These are phyloP conservation scores for Brachionus koreanus DNA, from an alignment of 1,140 invertebrate species.

Conservation along the genomic window DNA sequence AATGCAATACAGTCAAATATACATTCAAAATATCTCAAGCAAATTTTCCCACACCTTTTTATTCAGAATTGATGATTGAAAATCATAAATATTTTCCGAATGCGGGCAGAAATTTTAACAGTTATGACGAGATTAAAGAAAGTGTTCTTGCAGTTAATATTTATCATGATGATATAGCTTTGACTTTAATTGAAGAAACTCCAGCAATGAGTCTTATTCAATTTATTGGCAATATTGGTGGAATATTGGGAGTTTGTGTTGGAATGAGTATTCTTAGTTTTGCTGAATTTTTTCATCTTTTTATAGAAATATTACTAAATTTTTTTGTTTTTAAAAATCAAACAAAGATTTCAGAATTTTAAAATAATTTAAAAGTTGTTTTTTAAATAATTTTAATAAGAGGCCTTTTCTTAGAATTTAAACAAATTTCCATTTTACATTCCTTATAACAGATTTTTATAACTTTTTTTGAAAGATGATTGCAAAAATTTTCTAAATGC, in stretches of 20 bases:
- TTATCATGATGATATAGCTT: conserved; percentile 22
- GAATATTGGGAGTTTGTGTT: conserved; percentile 31
- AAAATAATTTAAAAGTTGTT: no score
- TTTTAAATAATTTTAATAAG: no score
- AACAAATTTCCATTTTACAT: no score
- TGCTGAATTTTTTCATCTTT: background rate
- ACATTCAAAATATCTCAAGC: background rate
- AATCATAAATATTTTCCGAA: background rate
- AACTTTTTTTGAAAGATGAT: no score
- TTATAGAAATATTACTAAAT: background rate
- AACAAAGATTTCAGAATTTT: no score
- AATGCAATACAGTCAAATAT: background rate
- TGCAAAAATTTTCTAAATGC: no score
- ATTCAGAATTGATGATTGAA: background rate
- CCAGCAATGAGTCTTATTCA: background rate
- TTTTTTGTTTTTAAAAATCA: background rate
- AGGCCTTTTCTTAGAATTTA: no score
- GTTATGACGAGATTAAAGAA: background rate
- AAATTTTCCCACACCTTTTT: conserved; percentile 7
- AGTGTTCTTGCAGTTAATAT: conserved; percentile 4
- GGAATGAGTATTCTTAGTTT: conserved; percentile 29
- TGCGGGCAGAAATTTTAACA: background rate
- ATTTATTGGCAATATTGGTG: conserved; percentile 15
- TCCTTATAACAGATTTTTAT: no score
- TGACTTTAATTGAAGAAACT: background rate